Evolutionary conservation across 2,113 vertebrate genomes (phyloP), one percentile per base, ranked within the genome.

Genomic region (Poeciliopsis occidentalis): DNA sequence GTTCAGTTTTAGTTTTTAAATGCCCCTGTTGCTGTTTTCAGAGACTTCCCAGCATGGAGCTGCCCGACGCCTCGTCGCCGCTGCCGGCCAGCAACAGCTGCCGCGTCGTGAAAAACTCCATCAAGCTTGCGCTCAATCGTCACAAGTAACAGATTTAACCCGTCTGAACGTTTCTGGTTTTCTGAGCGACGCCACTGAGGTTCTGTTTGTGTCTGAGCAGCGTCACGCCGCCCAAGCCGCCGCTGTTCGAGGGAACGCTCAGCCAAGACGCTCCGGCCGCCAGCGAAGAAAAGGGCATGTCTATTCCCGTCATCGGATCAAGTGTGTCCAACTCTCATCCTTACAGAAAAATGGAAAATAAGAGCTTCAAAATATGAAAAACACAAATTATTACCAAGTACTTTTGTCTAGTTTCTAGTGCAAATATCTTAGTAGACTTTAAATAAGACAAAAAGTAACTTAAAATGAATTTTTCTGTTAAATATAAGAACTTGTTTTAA

Each of bases 1-100:
- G 8, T 15, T 34, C 8, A 29, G 32, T 24, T 69, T n/a, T n/a
- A 69, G 1, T 3, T 32, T 24, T 31, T 8, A 41, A 27, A 12
- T 12, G 24, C 4, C 64, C 10, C 57, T 64, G 26, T 41, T 8
- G 0, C 22, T 24, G 12, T 54, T 41, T 92, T 29, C 84, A 99
- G 98, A 96, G 96, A 93, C 95, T 98, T 87, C 93, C 96, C 87
- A 98, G 97, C 93, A 97, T 97, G 94, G 98, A 99, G 91, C 94
- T 99, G 65, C 97, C 97, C 67, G 98, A 99, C 83, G 95, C 96
- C 63, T 97, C 97, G 51, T 98, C 98, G 37, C 98, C 98, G 30
- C 88, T 97, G 73, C 98, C 98, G 71, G 94, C 96, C 80, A 98
- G 93, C 84, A 97, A 95, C 78, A 91, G 85, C 90, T 98, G 89